Evolutionary conservation across 2,797 vertebrate genomes (phyloP), one percentile per base, ranked within the genome.

Genomic region (Orientallactaga sibirica): DNA sequence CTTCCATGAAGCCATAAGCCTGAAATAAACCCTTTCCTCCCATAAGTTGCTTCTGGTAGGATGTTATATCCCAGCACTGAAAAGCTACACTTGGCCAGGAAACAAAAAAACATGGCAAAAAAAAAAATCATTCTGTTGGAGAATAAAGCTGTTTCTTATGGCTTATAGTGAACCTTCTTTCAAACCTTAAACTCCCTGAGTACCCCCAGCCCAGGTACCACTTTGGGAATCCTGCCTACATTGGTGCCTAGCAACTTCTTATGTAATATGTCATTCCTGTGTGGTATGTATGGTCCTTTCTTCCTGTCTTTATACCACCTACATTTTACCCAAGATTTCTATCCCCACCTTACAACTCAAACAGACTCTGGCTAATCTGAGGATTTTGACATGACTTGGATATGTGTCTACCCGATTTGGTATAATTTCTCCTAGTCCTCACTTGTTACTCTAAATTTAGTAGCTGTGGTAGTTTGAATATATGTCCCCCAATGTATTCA

Each of bases 381-480:
- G 19, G 5, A 24, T 86, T n/a, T 37, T 27, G 11, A 80, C 37
- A 58, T 93, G 41, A 86, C 76, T n/a, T 79, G 37, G 29, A 68
- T 48, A 9, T 55, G 37, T 37, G 64, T 48, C 48, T 73, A 70
- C n/a, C 88, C 66, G 84, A 15, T 91, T 76, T 94, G 74, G 33
- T 29, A 52, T 88, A 43, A 82, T 71, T 55, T 29, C 33, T 27
- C 52, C 7, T 16, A 43, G 27, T 68, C 5, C 55, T 94, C 48
- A 25, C 11, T 74, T 84, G 75, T 94, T 29, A 92, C 20, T 25
- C 80, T 58, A 75, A 93, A 73, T 58, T 73, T 70, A 68, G 41
- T 73, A 58, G 58, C 64, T n/a, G n/a, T n/a, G n/a, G n/a, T n/a
- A n/a, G n/a, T n/a, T n/a, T n/a, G n/a, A n/a, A n/a, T n/a, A n/a